Evolutionary conservation across 37 sponge, comb jelly and placozoan genomes (phyloP).

Genomic region (Halichondria panicea): DNA sequence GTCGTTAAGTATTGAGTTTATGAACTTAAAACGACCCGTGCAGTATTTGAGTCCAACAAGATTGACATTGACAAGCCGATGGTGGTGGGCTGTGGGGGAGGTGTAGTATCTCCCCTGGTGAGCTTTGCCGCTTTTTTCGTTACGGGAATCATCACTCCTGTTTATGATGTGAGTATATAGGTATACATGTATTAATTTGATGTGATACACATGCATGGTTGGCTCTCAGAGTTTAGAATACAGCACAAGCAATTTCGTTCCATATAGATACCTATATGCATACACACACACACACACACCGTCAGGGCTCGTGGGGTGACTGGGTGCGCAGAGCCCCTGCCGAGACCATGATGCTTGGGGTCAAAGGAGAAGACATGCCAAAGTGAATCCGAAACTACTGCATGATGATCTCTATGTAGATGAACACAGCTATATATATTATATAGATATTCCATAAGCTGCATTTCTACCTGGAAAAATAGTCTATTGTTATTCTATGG

Average conservation of each 20-base stretch:
- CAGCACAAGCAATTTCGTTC: neutral
- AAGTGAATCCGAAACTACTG: no score
- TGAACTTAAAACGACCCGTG: no score
- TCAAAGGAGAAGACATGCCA: constrained; percentile 71
- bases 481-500: no score
- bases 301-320: constrained; percentile 76
- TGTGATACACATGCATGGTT: no score
- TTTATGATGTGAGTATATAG: constrained; percentile 86
- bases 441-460: no score
- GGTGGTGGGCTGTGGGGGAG: constrained; percentile 63
- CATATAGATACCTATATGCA: neutral
- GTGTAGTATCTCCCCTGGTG: constrained; percentile 48
- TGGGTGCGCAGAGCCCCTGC: constrained; percentile 67
- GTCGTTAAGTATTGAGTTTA: no score
- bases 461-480: no score
- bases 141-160: constrained; percentile 24
- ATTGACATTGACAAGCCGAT: constrained; percentile 47
- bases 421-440: no score
- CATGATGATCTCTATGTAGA: no score
- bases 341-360: constrained; percentile 52
- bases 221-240: no score
- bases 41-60: constrained; percentile 56
- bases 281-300: neutral
- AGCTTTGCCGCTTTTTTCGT: constrained; percentile 35
- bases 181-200: no score